Evolutionary conservation across 2,888 invertebrate genomes (phyloP).

Genomic region (Dolichopus griseipennis): DNA sequence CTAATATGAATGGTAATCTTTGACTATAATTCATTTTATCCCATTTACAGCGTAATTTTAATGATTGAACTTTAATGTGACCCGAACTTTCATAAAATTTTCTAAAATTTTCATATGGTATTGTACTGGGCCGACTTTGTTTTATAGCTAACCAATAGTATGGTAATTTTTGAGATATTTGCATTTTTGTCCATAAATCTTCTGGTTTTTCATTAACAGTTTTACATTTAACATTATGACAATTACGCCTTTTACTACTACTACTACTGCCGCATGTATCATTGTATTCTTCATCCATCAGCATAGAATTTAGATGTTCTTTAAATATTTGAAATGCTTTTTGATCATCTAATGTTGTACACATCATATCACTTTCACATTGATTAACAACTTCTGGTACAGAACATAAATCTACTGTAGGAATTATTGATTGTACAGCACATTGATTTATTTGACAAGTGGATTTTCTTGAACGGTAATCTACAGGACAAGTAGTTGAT

Average conservation of each 20-base stretch:
- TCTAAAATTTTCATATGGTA: no score
- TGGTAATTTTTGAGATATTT: conserved; percentile 14
- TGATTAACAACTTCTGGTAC: no score
- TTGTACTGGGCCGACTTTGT: background rate
- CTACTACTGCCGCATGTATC: background rate
- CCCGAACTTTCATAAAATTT: no score
- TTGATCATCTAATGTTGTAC: conserved; percentile 1
- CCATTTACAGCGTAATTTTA: background rate
- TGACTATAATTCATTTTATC: background rate
- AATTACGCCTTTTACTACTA: no score
- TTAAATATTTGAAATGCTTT: conserved; percentile 2
- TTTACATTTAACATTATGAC: no score
- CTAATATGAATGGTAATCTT: background rate
- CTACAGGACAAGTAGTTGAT: no score
- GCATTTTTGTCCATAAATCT: conserved; percentile 13
- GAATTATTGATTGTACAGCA: no score
- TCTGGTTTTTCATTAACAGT: conserved; percentile 1
- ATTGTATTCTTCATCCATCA: background rate
- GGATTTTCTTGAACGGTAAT: no score
- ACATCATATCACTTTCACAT: no score
- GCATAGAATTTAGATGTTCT: background rate
- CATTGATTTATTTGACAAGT: no score
- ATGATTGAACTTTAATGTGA: background rate
- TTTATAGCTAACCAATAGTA: conserved; percentile 13
- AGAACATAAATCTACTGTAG: no score